Evolutionary conservation across 1,140 invertebrate genomes (phyloP).

Genomic region (Pseudachorutes palmiensis): DNA sequence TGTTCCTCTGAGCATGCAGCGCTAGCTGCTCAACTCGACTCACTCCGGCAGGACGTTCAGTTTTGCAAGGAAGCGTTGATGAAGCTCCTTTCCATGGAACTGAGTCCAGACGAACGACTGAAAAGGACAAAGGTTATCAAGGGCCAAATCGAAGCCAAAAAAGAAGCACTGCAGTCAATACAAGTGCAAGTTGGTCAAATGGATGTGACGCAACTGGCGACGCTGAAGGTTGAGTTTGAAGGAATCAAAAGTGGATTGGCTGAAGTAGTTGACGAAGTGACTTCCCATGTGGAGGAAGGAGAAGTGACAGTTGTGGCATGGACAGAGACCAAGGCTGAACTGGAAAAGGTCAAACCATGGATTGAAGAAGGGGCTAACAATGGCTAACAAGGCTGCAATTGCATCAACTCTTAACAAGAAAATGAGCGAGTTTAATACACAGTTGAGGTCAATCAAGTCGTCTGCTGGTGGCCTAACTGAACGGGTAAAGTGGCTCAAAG

Average conservation of each 20-base stretch:
- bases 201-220: conserved; percentile 33
- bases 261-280: conserved; percentile 23
- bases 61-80: too few species aligned
- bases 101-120: conserved; percentile 66
- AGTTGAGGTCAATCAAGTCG: conserved; percentile 61
- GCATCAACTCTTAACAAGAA: conserved; percentile 66
- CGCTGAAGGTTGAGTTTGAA: conserved; percentile 31
- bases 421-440: conserved; percentile 59
- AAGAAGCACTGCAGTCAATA: conserved; percentile 59
- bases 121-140: conserved; percentile 60
- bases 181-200: conserved; percentile 67
- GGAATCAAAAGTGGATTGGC: conserved; percentile 35
- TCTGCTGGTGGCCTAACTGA: conserved; percentile 62
- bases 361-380: conserved; percentile 75
- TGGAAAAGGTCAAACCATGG: conserved; percentile 76
- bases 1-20: too few species aligned
- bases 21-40: too few species aligned
- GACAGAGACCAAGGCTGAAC: conserved; percentile 70
- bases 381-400: conserved; percentile 58
- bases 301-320: conserved; percentile 52
- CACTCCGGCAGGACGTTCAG: too few species aligned
- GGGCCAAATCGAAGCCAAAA: conserved; percentile 61
- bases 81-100: conserved; percentile 57
- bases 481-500: conserved; percentile 60
- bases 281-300: conserved; percentile 51